Evolutionary conservation across 2,113 vertebrate species (phyloP).

Genomic region (Podiceps cristatus): DNA sequence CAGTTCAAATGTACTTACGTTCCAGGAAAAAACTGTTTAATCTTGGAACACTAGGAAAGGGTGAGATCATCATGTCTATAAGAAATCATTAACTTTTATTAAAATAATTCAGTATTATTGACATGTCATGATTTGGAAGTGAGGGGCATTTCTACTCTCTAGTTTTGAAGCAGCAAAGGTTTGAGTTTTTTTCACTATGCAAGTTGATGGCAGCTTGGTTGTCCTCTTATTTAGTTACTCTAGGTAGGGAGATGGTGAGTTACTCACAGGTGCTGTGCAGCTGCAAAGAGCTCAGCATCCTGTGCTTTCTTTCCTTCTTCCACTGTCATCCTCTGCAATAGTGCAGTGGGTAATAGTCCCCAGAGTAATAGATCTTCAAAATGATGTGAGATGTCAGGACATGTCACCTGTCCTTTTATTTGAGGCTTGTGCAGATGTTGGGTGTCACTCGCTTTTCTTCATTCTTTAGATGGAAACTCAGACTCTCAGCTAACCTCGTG

Average conservation of each 20-base stretch:
- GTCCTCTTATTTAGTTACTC: neutral
- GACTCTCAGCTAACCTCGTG: neutral
- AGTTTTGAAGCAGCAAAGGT: neutral
- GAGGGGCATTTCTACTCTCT: neutral
- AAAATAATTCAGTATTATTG: neutral
- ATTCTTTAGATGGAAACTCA: neutral
- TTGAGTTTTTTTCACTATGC: neutral
- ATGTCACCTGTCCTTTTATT: neutral
- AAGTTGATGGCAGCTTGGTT: neutral
- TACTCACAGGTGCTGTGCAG: neutral
- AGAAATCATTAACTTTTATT: neutral
- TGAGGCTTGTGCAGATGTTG: neutral
- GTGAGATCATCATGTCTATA: constrained; percentile 14
- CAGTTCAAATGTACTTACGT: neutral
- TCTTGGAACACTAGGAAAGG: neutral
- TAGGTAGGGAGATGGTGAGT: neutral
- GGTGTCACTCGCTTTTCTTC: neutral
- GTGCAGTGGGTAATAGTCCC: neutral
- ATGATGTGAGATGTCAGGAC: neutral
- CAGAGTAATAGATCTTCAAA: neutral
- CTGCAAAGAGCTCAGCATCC: neutral
- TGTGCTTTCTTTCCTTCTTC: neutral
- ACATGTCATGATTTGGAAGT: neutral
- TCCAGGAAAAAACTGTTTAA: constrained; percentile 46
- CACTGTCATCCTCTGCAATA: neutral